Conservation (phyloP, 1,140 invertebrate genomes). For the Bactericera cockerelli region DNA sequence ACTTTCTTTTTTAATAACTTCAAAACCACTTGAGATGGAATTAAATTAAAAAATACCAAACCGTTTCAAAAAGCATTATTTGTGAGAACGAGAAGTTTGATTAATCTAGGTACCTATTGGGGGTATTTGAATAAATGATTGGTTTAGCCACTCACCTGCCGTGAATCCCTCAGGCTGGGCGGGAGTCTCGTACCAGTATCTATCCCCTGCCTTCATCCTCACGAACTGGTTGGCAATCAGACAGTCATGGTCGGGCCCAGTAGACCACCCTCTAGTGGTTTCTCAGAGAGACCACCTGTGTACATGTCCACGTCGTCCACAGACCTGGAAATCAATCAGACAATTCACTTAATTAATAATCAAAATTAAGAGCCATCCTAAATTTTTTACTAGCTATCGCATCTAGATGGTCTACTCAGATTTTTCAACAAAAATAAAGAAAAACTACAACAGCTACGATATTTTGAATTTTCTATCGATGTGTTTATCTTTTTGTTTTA, state of each 20-base stretch:
- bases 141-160: slow-evolving; percentile 34
- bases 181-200: slow-evolving; percentile 71
- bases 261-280: slow-evolving; percentile 44
- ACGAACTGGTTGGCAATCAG: slow-evolving; percentile 74
- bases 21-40: too few relatives aligned
- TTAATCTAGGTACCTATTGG: too few relatives aligned
- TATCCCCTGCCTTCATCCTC: slow-evolving; percentile 59
- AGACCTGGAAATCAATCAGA: slow-evolving; percentile 31
- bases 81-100: too few relatives aligned
- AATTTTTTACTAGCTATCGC: background rate
- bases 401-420: too few relatives aligned
- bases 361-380: background rate
- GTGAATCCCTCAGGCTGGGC: slow-evolving; percentile 50
- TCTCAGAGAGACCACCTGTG: slow-evolving; percentile 65
- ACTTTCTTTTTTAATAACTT: too few relatives aligned
- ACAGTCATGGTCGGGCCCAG: slow-evolving; percentile 75
- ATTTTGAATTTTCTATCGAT: too few relatives aligned
- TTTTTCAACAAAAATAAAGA: background rate
- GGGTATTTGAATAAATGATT: too few relatives aligned
- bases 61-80: too few relatives aligned
- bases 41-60: too few relatives aligned
- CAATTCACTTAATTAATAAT: too few relatives aligned
- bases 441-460: too few relatives aligned
- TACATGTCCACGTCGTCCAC: slow-evolving; percentile 79
- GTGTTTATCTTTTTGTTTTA: too few relatives aligned